Evolutionary conservation across 2,113 vertebrate genomes (phyloP).

Genomic region (Ciconia stormi): DNA sequence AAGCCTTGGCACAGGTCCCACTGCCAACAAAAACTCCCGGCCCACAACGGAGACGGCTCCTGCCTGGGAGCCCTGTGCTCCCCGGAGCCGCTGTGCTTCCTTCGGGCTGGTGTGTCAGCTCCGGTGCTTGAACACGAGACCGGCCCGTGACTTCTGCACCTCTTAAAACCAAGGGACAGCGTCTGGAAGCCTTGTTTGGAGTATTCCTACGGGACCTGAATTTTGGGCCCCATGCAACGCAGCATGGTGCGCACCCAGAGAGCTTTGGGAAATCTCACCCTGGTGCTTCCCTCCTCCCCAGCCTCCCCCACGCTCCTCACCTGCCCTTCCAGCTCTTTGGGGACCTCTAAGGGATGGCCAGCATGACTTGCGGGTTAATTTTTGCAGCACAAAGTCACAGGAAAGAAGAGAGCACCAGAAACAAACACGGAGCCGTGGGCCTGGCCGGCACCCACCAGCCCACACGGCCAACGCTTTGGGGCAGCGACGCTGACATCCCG

Average conservation of each 20-base stretch:
- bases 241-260: accelerated
- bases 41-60: accelerated
- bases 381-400: not conserved
- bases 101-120: not conserved
- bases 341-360: not conserved
- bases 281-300: not conserved
- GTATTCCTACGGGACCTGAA: not conserved
- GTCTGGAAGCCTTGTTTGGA: not conserved
- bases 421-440: not conserved
- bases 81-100: not conserved
- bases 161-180: accelerated
- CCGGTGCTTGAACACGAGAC: not conserved
- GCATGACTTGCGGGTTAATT: accelerated
- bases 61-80: not conserved
- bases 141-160: accelerated
- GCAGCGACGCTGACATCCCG: not conserved
- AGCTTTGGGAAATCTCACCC: not conserved
- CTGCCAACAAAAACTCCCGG: not conserved
- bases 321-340: not conserved
- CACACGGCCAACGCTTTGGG: no score
- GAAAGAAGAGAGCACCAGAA: not conserved
- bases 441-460: not conserved
- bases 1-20: slow-evolving; percentile 17
- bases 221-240: accelerated
- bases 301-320: not conserved